Percentiles rank a stretch among this genome's conserved stretches.
phyloP scores from a whole-genome alignment of 2,113 vertebrate species.

The Andinoacara biseriatus region DNA sequence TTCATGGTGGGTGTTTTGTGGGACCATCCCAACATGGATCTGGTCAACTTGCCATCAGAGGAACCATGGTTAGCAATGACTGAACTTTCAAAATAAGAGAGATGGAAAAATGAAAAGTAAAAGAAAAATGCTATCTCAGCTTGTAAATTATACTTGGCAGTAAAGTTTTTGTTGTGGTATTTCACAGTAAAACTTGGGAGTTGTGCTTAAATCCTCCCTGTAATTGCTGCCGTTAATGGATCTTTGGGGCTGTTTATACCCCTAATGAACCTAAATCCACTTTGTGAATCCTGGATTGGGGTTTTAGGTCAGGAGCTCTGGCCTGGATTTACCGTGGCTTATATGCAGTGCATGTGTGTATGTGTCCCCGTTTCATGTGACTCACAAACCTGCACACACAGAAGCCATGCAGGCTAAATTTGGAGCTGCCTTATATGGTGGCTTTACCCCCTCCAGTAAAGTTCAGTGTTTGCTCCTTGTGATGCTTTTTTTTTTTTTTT shows the following conservation, averaged over 20 bases:
- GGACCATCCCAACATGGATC: no score
- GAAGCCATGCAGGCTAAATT: conserved; percentile 26
- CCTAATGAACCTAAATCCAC: conserved; percentile 5
- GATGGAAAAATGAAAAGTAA: no score
- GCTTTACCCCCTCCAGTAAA: conserved; percentile 23
- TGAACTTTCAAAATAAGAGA: no score
- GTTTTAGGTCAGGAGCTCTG: conserved; percentile 39
- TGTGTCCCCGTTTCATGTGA: conserved; percentile 37
- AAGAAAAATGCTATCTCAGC: no score
- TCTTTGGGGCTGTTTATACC: background rate
- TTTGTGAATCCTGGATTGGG: background rate
- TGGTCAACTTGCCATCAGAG: no score
- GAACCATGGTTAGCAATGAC: no score
- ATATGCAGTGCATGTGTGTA: background rate
- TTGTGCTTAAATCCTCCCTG: background rate
- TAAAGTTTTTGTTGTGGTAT: background rate
- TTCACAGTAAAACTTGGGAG: background rate
- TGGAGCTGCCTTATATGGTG: conserved; percentile 54
- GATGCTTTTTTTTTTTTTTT: background rate
- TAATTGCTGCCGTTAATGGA: background rate
- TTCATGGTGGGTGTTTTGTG: no score
- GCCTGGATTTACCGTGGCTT: background rate
- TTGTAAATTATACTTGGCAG: no score
- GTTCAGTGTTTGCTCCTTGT: background rate
- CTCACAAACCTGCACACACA: conserved; percentile 36